Base-by-base conservation (phyloP, 2,797 vertebrate species). In the Calcarius lapponicus region DNA sequence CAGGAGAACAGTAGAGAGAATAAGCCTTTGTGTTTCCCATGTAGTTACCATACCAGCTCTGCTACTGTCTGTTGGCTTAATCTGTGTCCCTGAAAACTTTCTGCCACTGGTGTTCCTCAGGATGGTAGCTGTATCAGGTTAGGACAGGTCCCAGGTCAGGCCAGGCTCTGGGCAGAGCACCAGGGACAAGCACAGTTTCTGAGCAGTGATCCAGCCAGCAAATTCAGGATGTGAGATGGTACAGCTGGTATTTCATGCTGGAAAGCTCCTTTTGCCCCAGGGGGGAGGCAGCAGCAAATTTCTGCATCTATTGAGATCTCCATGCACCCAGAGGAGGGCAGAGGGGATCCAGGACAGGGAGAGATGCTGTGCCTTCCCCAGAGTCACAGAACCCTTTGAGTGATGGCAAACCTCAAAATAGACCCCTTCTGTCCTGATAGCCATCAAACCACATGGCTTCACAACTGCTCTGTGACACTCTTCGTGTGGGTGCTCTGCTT, bases 391-490 rank as follows among this genome's bases (percentile, higher is more conserved):
- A 70, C 26, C 7, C 32, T 51, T 67, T 50, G 53, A 19, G 22
- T 66, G 58, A 29, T 13, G 43, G 24, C 75, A 91, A 50, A 64
- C 54, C 50, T 81, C 42, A 80, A 81, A 92, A 83, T 17, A 92
- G 83, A 81, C 3, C n/a, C 58, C 10, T 28, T 47, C 47, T 72
- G 32, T 86, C 50, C 34, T 1, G 17, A 19, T 9, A 86, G 62
- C 70, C 2, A 0, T n/a, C 83, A 79, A 79, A 76, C 86, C 78
- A 26, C 25, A 10, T 0, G 0, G 71, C 92, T 88, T 60, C 61
- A 38, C 66, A 88, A 53, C 86, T 78, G 71, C 60, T 81, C 58
- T 40, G 56, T 0, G 6, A 78, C 57, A 60, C 11, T 29, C 19
- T 42, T 71, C 0, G 10, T 80, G 88, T 54, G 94, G 90, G 74